phyloP scores from a whole-genome alignment of 2,797 vertebrate species.

The Neosilurus hyrtlii region DNA sequence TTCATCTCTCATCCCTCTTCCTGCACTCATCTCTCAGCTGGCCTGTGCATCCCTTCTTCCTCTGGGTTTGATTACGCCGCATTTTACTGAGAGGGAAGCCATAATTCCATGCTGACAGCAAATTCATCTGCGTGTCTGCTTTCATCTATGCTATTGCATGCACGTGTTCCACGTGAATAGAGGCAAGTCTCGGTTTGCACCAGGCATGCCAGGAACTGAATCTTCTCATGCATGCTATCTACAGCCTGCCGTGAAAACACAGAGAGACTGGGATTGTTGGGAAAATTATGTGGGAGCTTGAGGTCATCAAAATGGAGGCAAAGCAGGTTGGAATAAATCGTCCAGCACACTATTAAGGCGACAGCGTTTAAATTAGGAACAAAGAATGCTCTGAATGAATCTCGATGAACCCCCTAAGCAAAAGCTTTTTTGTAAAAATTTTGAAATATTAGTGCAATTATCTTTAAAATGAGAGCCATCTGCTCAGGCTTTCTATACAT shows the following conservation, averaged over 20 bases:
- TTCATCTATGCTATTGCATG: slow-evolving; percentile 41
- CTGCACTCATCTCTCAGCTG: slow-evolving; percentile 30
- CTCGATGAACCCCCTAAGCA: not conserved
- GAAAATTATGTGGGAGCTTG: not conserved
- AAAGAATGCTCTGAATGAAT: not conserved
- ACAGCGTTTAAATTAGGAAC: not conserved
- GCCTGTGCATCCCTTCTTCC: slow-evolving; percentile 25
- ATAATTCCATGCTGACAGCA: slow-evolving; percentile 48
- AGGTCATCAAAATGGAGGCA: not conserved
- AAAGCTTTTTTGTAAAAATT: not conserved
- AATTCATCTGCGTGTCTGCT: slow-evolving; percentile 43
- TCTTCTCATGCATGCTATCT: not conserved
- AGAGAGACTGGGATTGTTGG: not conserved
- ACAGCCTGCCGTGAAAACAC: not conserved
- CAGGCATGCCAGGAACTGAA: not conserved
- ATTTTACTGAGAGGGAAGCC: slow-evolving; percentile 39
- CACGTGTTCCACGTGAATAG: slow-evolving; percentile 7
- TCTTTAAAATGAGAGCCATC: slow-evolving; percentile 35
- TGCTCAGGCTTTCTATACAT: slow-evolving; percentile 19
- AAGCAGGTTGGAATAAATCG: not conserved
- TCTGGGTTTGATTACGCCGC: slow-evolving; percentile 51
- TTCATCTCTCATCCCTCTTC: slow-evolving; percentile 37
- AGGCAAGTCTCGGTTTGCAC: not conserved
- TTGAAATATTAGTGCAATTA: slow-evolving; percentile 36
- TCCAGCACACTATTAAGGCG: not conserved